Percentiles rank a stretch among this genome's conserved stretches.
These are phyloP conservation scores for Drosophila demipolita DNA, from an alignment of 2,888 invertebrate species.

Conservation along the genomic window DNA sequence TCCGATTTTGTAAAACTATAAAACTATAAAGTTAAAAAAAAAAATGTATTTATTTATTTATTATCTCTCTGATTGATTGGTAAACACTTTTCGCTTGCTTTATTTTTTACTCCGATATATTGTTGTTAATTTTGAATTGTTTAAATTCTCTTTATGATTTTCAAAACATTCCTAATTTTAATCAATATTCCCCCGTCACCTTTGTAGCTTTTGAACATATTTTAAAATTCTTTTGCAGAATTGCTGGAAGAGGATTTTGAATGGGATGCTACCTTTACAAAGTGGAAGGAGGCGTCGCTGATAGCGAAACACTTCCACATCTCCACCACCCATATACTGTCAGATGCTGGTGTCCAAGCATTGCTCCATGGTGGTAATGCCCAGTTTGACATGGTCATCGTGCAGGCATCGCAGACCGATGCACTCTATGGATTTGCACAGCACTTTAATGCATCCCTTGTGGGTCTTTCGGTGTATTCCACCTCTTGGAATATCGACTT, in stretches of 20 bases:
- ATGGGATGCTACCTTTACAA: neutral
- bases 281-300: constrained; percentile 54
- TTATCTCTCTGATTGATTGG: neutral
- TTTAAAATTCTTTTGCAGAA: constrained; percentile 20
- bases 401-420: constrained; percentile 66
- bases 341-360: constrained; percentile 39
- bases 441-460: constrained; percentile 71
- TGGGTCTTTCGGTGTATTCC: constrained; percentile 66
- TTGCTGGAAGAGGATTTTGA: constrained; percentile 2
- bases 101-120: neutral
- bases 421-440: constrained; percentile 80
- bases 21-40: neutral
- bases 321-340: constrained; percentile 37
- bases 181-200: neutral
- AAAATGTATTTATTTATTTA: no score
- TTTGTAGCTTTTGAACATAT: neutral
- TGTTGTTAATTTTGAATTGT: neutral
- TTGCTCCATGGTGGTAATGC: constrained; percentile 34
- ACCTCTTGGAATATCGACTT: constrained; percentile 59
- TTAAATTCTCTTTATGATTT: neutral
- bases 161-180: neutral
- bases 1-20: neutral
- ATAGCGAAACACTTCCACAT: constrained; percentile 36
- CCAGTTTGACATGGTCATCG: constrained; percentile 56
- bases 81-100: neutral